Conservation (phyloP, 2,888 invertebrate species). For the Timema cristinae region DNA sequence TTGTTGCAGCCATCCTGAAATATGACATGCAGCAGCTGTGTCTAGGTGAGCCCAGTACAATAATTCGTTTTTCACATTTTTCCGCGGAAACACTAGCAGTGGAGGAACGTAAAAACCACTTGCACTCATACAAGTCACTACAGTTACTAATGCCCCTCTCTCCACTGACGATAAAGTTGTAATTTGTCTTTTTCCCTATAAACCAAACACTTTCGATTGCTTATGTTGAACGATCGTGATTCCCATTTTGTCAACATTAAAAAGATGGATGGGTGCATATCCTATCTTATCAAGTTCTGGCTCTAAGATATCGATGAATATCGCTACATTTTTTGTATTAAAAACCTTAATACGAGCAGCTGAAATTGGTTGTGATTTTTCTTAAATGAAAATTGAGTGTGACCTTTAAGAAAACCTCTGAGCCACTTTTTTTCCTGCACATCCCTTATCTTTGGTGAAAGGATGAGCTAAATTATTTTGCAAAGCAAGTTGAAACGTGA, state of each 20-base stretch:
- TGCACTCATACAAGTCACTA: neutral
- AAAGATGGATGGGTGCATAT: neutral
- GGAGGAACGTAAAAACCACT: neutral
- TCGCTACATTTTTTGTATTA: neutral
- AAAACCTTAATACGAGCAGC: neutral
- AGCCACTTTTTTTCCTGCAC: neutral
- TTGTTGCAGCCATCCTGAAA: neutral
- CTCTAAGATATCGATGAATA: neutral
- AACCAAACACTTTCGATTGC: slow-evolving; percentile 3
- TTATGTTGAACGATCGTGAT: slow-evolving; percentile 1
- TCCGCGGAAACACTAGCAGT: neutral
- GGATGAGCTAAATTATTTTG: neutral
- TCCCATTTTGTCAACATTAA: neutral
- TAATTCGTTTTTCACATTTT: neutral
- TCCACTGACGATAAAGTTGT: neutral
- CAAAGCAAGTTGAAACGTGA: neutral
- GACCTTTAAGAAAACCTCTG: neutral
- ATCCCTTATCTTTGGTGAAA: neutral
- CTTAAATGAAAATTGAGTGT: neutral
- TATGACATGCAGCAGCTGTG: neutral
- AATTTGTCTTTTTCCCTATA: neutral
- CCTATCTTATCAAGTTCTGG: neutral
- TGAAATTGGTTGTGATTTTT: neutral
- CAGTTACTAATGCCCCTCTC: neutral
- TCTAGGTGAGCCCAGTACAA: neutral